Percentiles rank a stretch among this genome's conserved stretches.
These are phyloP conservation scores for Parascotia fuliginaria DNA, from an alignment of 2,888 invertebrate genomes.

Conservation along the genomic window DNA sequence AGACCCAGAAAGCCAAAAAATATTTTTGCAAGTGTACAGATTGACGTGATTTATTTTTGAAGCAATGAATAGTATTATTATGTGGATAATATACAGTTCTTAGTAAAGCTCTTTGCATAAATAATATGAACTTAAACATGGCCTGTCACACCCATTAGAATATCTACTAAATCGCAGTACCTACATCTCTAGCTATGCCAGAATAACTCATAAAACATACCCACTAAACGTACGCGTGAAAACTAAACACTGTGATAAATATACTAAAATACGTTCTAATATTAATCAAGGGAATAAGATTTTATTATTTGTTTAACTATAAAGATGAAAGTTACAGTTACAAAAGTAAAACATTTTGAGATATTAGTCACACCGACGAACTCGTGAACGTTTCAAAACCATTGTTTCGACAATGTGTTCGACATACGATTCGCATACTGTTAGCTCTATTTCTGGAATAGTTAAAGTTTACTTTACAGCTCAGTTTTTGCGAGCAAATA, in stretches of 20 bases:
- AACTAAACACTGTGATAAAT: slow-evolving; percentile 25
- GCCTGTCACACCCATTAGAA: slow-evolving; percentile 8
- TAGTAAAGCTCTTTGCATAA: slow-evolving; percentile 9
- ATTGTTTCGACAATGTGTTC: slow-evolving; percentile 75
- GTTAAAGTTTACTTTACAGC: slow-evolving; percentile 67
- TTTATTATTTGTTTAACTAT: slow-evolving; percentile 54
- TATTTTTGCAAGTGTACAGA: background rate
- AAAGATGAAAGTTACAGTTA: slow-evolving; percentile 57
- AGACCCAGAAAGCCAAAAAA: no score
- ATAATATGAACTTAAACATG: slow-evolving; percentile 5
- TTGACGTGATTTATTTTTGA: slow-evolving; percentile 22
- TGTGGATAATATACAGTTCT: slow-evolving; percentile 20
- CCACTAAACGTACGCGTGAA: slow-evolving; percentile 9
- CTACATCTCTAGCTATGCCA: background rate
- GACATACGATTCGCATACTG: slow-evolving; percentile 70
- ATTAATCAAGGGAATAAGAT: slow-evolving; percentile 49
- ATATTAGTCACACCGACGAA: slow-evolving; percentile 70
- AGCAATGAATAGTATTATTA: slow-evolving; percentile 15
- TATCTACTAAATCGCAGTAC: slow-evolving; percentile 9
- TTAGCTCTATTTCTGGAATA: slow-evolving; percentile 72
- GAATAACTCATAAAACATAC: slow-evolving; percentile 10
- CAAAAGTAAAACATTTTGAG: slow-evolving; percentile 67
- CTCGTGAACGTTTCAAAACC: slow-evolving; percentile 58
- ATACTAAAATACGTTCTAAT: slow-evolving; percentile 39
- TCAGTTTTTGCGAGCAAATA: slow-evolving; percentile 69